These are phyloP conservation scores for Caenorhabditis uteleia DNA, from an alignment of 2,888 invertebrate genomes.

Conservation along the genomic window DNA sequence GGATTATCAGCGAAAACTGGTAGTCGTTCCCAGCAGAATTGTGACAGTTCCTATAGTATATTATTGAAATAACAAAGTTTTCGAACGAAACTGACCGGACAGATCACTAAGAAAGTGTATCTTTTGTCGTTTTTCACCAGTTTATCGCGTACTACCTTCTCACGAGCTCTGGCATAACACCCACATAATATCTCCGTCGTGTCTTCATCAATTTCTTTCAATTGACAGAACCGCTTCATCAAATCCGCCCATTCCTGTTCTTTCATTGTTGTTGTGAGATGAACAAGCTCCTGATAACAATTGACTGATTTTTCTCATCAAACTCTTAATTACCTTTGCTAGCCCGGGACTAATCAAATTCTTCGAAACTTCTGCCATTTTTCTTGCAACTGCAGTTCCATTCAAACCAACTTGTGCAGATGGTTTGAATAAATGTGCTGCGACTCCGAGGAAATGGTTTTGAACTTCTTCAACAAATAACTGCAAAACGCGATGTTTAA, in stretches of 20 bases:
- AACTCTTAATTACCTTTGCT: too few relatives aligned
- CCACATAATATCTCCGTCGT: background rate
- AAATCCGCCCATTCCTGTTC: constrained; percentile 12
- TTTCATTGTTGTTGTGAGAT: constrained; percentile 16
- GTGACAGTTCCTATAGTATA: constrained; percentile 12
- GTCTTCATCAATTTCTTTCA: constrained; percentile 6
- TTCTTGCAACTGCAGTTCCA: background rate
- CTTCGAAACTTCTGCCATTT: constrained; percentile 8
- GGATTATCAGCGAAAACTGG: constrained; percentile 49
- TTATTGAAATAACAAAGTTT: background rate
- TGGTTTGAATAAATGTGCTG: constrained; percentile 21
- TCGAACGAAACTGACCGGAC: constrained; percentile 7
- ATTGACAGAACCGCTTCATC: constrained; percentile 18
- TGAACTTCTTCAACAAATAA: constrained; percentile 20
- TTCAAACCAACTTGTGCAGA: constrained; percentile 10
- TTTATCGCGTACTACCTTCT: too few relatives aligned
- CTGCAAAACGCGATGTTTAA: constrained; percentile 1
- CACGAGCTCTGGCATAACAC: too few relatives aligned
- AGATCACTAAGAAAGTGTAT: constrained; percentile 27
- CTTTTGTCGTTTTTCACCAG: constrained; percentile 6
- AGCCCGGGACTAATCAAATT: constrained; percentile 10
- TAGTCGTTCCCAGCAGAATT: constrained; percentile 56
- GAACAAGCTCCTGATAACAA: too few relatives aligned
- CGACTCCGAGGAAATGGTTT: constrained; percentile 16
- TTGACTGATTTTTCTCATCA: too few relatives aligned